Percentiles rank a stretch among this genome's conserved stretches.
These are phyloP conservation scores for Elachura formosa DNA, from an alignment of 2,113 vertebrate genomes.

Conservation along the genomic window DNA sequence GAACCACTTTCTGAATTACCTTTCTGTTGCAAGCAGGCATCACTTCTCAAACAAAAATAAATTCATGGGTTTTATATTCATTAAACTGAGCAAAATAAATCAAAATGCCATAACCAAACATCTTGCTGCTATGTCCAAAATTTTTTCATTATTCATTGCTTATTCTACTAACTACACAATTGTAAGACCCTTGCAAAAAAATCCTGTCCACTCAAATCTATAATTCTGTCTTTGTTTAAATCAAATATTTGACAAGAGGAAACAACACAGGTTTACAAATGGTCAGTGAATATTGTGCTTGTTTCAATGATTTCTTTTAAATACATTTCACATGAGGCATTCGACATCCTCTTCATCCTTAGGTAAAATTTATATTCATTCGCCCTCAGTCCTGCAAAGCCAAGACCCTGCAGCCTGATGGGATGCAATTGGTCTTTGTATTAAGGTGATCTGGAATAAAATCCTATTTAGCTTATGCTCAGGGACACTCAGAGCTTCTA, in stretches of 20 bases:
- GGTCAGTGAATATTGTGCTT: not conserved
- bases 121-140: not conserved
- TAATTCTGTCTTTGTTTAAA: not conserved
- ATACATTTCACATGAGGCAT: not conserved
- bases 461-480: not conserved
- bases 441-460: not conserved
- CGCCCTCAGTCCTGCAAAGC: not conserved
- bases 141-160: not conserved
- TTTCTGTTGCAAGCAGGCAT: not conserved
- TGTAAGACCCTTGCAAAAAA: not conserved
- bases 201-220: not conserved
- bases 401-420: not conserved
- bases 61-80: not conserved
- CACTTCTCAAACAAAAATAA: not conserved
- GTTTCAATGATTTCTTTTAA: not conserved
- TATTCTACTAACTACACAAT: not conserved
- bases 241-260: not conserved
- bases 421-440: not conserved
- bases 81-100: not conserved
- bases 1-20: not conserved
- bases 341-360: not conserved
- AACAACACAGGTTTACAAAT: not conserved
- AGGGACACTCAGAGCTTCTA: not conserved
- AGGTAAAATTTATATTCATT: not conserved
- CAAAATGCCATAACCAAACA: not conserved